Evolutionary conservation across 2,888 invertebrate genomes (phyloP), one percentile per base, ranked within the genome.

Genomic region (Epinotia bilunana): DNA sequence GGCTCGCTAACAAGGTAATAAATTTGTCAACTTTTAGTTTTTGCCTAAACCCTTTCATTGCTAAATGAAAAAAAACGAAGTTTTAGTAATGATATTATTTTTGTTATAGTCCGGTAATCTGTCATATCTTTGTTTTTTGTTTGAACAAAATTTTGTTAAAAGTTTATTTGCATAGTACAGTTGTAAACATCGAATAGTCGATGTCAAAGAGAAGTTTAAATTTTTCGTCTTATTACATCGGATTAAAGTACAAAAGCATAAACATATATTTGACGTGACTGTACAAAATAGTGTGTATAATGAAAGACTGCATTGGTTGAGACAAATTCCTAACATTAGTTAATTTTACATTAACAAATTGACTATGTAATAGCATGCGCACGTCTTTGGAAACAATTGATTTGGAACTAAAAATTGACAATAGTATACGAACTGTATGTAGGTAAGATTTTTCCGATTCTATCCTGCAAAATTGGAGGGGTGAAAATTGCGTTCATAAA

Each of bases 1-100:
- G 62, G 53, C 33, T 43, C 58, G 60, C 71, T 74, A 74, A 74
- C 65, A 70, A 71, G 60, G 58, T 60, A 65, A 74, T 65, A 74
- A 74, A 63, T 70, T 20, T 53, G n/a, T 49, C 62, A 61, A 69
- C 64, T 65, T 49, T 69, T 43, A 9, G 13, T 46, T 68, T 62
- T 58, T 28, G 16, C 33, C 46, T 64, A 11, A 20, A 7, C 12
- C 39, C 20, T 49, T 49, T 49, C 16, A 1, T 16, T 49, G n/a
- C 6, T 49, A 49, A 49, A 49, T 49, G 16, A 49, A 49, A 49
- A 53, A 7, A 53, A 53, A 53, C n/a, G 3, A 7, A 7, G 6
- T n/a, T 53, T 53, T 7, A 3, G 23, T 28, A 28, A 28, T 28
- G 9, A 39, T 9, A 39, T 9, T 39, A 9, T 39, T 39, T 39